phyloP scores from a whole-genome alignment of 1,140 invertebrate genomes.

The Diuraphis noxia region DNA sequence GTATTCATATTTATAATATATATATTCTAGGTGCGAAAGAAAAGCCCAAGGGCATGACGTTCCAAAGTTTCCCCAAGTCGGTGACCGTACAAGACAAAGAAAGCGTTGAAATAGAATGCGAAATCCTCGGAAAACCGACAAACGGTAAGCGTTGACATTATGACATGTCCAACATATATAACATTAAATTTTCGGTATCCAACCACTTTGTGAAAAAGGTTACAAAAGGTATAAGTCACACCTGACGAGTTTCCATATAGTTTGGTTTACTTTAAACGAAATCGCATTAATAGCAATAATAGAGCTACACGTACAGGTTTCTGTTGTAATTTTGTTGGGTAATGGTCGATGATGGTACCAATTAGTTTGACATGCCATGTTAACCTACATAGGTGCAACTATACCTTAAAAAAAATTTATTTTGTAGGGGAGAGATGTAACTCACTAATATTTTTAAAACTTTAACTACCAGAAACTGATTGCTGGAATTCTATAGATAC shows the following conservation, averaged over 20 bases:
- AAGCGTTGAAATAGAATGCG: slow-evolving; percentile 77
- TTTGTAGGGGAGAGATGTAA: neutral
- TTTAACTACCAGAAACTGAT: neutral
- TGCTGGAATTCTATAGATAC: no score
- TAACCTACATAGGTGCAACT: neutral
- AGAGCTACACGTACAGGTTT: neutral
- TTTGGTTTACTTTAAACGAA: neutral
- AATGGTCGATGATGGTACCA: neutral
- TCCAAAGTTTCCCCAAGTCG: slow-evolving; percentile 87
- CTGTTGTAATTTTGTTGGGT: neutral
- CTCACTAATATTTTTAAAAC: neutral
- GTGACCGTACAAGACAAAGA: slow-evolving; percentile 81
- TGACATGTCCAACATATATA: neutral
- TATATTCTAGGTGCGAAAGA: slow-evolving; percentile 79
- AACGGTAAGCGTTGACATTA: slow-evolving; percentile 64
- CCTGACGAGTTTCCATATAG: neutral
- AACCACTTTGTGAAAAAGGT: neutral
- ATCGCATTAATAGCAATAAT: neutral
- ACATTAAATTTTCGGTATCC: neutral
- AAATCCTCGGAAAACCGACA: slow-evolving; percentile 71
- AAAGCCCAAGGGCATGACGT: slow-evolving; percentile 78
- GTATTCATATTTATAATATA: neutral
- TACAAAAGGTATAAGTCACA: neutral
- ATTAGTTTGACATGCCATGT: neutral
- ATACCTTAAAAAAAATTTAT: neutral